A percentile compares a stretch with the other conserved stretches of the same genome.
Evolutionary conservation across 2,888 invertebrate species (phyloP).

Genomic region (Harpalus rubripes): DNA sequence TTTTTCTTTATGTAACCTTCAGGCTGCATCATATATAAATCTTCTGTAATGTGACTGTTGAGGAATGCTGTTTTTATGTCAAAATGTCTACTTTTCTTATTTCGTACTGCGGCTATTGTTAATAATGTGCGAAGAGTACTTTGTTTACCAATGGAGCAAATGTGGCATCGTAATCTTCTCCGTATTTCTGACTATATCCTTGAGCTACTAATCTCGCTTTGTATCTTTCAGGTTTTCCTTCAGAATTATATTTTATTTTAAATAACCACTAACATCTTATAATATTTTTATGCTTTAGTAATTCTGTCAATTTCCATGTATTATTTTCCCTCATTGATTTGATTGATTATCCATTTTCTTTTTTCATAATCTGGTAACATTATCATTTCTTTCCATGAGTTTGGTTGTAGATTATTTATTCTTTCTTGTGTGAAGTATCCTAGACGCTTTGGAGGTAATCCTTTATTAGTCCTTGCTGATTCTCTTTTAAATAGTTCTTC

Average conservation of each 20-base stretch:
- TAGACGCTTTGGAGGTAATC: conserved; percentile 19
- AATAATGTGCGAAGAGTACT: conserved; percentile 67
- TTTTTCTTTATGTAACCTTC: conserved; percentile 68
- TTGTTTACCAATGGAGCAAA: conserved; percentile 72
- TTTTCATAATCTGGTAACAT: conserved; percentile 19
- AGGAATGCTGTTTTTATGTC: conserved; percentile 71
- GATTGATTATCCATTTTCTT: conserved; percentile 68
- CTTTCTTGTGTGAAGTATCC: background rate
- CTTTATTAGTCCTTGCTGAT: conserved; percentile 32
- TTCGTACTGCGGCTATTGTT: conserved; percentile 71
- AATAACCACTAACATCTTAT: conserved; percentile 71
- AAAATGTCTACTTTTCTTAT: conserved; percentile 68
- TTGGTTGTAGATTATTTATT: background rate
- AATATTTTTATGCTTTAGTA: conserved; percentile 68
- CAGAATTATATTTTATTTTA: conserved; percentile 70
- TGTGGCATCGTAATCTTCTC: conserved; percentile 72
- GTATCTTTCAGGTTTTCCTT: conserved; percentile 69
- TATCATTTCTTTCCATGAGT: conserved; percentile 26
- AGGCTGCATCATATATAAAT: conserved; percentile 69
- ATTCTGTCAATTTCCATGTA: conserved; percentile 69
- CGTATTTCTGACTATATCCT: conserved; percentile 71
- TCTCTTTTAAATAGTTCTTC: background rate
- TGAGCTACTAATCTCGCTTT: conserved; percentile 72
- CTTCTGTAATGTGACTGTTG: conserved; percentile 69
- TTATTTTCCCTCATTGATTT: conserved; percentile 70